phyloP scores from a whole-genome alignment of 2,888 invertebrate genomes.

The Erebia aethiops region DNA sequence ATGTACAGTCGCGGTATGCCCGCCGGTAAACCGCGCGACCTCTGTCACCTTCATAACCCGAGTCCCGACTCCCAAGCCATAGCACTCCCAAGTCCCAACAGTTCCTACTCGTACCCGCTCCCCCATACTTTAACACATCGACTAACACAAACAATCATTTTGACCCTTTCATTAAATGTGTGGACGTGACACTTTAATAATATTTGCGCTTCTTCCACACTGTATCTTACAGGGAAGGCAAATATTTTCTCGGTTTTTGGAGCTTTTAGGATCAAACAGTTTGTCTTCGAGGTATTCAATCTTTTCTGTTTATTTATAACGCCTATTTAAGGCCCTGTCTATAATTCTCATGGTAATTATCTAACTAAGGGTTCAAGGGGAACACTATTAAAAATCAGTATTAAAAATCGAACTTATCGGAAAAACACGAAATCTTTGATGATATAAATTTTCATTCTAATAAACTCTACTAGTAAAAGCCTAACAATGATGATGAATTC shows the following conservation, averaged over 20 bases:
- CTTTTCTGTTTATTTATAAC: too few relatives aligned
- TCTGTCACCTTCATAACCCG: slow-evolving; percentile 48
- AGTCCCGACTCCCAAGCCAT: too few relatives aligned
- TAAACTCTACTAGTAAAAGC: background rate
- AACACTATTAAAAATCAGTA: too few relatives aligned
- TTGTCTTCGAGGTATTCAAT: too few relatives aligned
- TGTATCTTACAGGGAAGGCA: background rate
- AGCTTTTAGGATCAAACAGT: too few relatives aligned
- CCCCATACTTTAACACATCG: slow-evolving; percentile 47
- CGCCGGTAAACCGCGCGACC: slow-evolving; percentile 46
- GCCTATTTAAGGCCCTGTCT: too few relatives aligned
- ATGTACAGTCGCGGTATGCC: slow-evolving; percentile 31
- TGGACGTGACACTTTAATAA: background rate
- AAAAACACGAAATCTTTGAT: background rate
- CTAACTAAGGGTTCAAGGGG: too few relatives aligned
- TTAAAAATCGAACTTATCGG: background rate
- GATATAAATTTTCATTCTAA: background rate
- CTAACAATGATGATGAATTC: background rate
- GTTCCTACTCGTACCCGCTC: slow-evolving; percentile 45
- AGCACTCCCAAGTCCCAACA: slow-evolving; percentile 30
- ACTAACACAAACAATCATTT: slow-evolving; percentile 42
- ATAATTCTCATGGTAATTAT: too few relatives aligned
- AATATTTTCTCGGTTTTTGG: too few relatives aligned
- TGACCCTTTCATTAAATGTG: slow-evolving; percentile 27
- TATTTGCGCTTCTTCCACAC: background rate